Evolutionary conservation across 1,140 invertebrate genomes (phyloP).

Genomic region (Pristionchus pacificus): DNA sequence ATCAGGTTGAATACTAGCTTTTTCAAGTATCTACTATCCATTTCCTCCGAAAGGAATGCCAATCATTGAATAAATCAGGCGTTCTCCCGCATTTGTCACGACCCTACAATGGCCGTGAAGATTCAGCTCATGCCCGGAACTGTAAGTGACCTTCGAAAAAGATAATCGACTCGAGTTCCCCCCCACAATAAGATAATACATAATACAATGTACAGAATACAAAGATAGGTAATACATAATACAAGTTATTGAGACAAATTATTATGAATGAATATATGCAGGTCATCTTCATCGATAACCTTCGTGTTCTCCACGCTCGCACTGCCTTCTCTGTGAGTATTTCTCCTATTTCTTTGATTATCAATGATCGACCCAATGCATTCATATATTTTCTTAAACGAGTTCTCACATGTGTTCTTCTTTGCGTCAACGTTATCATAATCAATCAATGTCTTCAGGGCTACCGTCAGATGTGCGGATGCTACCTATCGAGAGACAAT

Average conservation of each 20-base stretch:
- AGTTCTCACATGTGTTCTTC: no score
- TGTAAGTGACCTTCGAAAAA: no score
- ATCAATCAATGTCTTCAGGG: constrained; percentile 32
- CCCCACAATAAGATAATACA: no score
- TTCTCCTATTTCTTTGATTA: constrained; percentile 13
- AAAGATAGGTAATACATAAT: no score
- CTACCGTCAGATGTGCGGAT: constrained; percentile 45
- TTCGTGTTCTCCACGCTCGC: constrained; percentile 71
- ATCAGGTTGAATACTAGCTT: no score
- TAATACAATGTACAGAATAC: no score
- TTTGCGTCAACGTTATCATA: not conserved
- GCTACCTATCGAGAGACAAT: constrained; percentile 46
- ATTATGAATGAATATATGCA: no score
- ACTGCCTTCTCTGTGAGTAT: constrained; percentile 63
- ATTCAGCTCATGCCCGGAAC: constrained; percentile 67
- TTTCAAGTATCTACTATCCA: no score
- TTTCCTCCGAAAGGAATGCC: not conserved
- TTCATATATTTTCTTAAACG: no score
- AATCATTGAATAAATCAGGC: constrained; percentile 25
- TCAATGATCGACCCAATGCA: no score
- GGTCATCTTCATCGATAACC: constrained; percentile 74
- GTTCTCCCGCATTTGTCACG: constrained; percentile 64
- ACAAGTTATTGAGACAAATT: no score
- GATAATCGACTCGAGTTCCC: no score
- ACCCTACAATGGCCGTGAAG: constrained; percentile 62